These are phyloP conservation scores for Paragorgia papillata DNA, from an alignment of 92 coral and sea anemone species.

Conservation along the genomic window DNA sequence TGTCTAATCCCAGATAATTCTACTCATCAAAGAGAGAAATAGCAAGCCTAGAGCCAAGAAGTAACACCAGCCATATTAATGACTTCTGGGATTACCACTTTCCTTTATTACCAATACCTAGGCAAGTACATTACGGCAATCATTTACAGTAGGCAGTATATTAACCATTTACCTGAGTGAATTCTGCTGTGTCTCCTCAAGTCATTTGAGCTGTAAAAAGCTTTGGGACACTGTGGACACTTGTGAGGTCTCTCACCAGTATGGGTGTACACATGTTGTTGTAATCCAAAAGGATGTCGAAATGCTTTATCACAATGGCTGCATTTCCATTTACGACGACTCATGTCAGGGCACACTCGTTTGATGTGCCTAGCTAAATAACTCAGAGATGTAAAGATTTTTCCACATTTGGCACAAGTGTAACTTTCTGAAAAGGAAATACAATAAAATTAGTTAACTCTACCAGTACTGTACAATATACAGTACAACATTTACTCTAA, in stretches of 20 bases:
- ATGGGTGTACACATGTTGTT: constrained; percentile 96
- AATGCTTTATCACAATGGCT: constrained; percentile 94
- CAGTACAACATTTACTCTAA: too few species aligned
- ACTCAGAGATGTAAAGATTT: constrained; percentile 94
- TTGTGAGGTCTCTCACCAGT: constrained; percentile 99
- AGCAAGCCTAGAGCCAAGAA: too few species aligned
- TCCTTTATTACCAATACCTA: too few species aligned
- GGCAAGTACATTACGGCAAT: too few species aligned
- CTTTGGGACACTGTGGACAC: constrained; percentile 94
- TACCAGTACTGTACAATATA: too few species aligned
- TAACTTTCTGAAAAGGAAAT: constrained; percentile 71
- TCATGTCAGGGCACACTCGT: constrained; percentile 99
- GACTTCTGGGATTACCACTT: too few species aligned
- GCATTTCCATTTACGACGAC: constrained; percentile 97
- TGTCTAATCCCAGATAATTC: too few species aligned
- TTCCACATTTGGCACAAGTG: constrained; percentile 96
- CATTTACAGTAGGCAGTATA: too few species aligned
- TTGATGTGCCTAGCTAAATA: constrained; percentile 97
- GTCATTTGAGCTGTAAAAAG: constrained; percentile 98
- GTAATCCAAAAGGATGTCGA: constrained; percentile 98
- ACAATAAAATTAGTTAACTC: not conserved
- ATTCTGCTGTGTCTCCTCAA: constrained; percentile 94
- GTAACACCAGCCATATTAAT: too few species aligned
- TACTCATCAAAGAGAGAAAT: too few species aligned
- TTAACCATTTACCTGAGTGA: constrained; percentile 97